Conservation (phyloP, 2,888 invertebrate genomes). For the Notodonta dromedarius region DNA sequence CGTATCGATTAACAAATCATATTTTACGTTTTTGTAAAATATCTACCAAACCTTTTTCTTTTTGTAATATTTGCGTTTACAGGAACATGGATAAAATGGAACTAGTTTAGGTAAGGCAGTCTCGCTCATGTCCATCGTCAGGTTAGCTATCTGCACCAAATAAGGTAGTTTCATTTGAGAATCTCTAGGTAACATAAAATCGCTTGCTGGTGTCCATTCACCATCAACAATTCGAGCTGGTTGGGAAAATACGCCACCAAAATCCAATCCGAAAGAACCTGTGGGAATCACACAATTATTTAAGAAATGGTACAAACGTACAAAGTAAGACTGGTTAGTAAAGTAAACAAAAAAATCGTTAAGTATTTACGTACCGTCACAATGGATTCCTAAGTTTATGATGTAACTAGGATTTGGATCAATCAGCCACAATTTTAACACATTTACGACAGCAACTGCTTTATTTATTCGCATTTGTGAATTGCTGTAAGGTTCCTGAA, state of each 20-base stretch:
- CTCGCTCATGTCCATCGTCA: constrained; percentile 48
- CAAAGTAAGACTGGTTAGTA: not conserved
- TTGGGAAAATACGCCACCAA: constrained; percentile 83
- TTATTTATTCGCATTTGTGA: constrained; percentile 51
- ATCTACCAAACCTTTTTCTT: constrained; percentile 45
- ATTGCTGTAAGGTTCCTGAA: constrained; percentile 42
- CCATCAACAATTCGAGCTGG: constrained; percentile 73
- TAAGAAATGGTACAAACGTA: not conserved
- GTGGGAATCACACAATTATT: constrained; percentile 12
- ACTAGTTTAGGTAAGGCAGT: constrained; percentile 56
- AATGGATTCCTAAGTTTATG: constrained; percentile 80
- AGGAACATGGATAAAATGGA: constrained; percentile 52
- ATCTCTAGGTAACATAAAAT: constrained; percentile 66
- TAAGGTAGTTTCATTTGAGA: constrained; percentile 62
- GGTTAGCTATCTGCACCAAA: constrained; percentile 62
- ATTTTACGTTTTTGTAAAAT: not conserved
- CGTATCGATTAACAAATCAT: not conserved
- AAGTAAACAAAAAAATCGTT: too few species aligned
- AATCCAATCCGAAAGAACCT: constrained; percentile 83
- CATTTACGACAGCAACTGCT: constrained; percentile 68
- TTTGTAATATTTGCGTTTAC: constrained; percentile 46
- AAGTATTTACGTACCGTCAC: constrained; percentile 70
- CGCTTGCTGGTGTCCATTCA: constrained; percentile 72
- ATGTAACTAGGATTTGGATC: constrained; percentile 64
- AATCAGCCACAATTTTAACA: constrained; percentile 80